phyloP scores from a whole-genome alignment of 1,140 invertebrate genomes.

The Listronotus oregonensis region DNA sequence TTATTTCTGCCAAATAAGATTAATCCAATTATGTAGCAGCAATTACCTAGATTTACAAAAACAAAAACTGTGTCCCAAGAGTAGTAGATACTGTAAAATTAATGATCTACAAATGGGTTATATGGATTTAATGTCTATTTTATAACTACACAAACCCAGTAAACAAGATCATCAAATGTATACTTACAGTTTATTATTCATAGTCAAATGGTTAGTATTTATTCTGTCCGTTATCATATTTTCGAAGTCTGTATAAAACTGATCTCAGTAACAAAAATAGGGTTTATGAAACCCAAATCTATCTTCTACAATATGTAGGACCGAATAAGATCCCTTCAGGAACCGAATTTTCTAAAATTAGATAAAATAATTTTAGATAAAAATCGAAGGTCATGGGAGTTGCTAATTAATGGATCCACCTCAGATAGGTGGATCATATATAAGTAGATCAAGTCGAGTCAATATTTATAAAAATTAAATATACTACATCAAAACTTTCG shows the following conservation, averaged over 20 bases:
- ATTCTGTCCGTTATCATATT: conserved; percentile 57
- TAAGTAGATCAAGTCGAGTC: background rate
- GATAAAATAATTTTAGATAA: conserved; percentile 3
- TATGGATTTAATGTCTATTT: too few species aligned
- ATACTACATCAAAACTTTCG: background rate
- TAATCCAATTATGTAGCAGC: too few species aligned
- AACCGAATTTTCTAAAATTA: conserved; percentile 15
- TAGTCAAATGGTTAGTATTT: conserved; percentile 50
- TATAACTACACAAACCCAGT: too few species aligned
- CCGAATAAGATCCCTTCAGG: conserved; percentile 28
- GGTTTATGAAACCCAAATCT: conserved; percentile 54
- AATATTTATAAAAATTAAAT: background rate
- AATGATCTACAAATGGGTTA: too few species aligned
- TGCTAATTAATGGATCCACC: background rate
- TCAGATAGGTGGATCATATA: background rate
- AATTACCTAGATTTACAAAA: too few species aligned
- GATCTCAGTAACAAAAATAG: conserved; percentile 43
- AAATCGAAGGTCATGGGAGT: background rate
- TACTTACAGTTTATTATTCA: conserved; percentile 55
- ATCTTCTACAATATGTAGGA: conserved; percentile 52
- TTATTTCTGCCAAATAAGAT: too few species aligned
- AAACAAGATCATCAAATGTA: too few species aligned
- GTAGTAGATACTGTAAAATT: too few species aligned
- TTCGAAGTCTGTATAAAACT: conserved; percentile 36
- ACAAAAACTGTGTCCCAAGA: too few species aligned